Evolutionary conservation across 1,140 invertebrate species (phyloP), one percentile per base, ranked within the genome.

Genomic region (Arctopsyche grandis): DNA sequence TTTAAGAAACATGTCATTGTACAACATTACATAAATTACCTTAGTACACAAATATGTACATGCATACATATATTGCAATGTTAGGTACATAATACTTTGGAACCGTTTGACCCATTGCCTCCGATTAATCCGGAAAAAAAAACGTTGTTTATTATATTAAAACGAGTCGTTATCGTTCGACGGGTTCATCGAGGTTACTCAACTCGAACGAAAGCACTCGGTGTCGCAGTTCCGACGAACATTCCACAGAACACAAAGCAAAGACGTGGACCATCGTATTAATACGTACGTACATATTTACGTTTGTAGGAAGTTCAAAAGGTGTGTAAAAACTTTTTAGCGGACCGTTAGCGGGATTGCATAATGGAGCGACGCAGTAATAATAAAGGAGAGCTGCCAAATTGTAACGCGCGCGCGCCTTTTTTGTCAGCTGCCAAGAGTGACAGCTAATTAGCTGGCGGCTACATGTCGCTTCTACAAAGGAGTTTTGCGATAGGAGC

Each of bases 381-480:
- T 22, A 66, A 66, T 66, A 26, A 26, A 66, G 22, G 22, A 10
- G 21, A 12, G 63, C 9, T 66, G 63, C 63, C 63, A 66, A 66
- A 29, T 26, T 9, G 24, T 22, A 12, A 5, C 48, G 12, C 16
- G 48, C 3, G 16, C 48, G 29, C 29, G 29, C 29, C 29, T 38
- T 52, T 52, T 52, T 52, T 66, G 21, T 66, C 63, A 26, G 24
- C 7, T 7, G 29, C 29, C 29, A 60, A n/a, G 63, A 66, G 24
- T 29, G 63, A 66, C 63, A 14, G 24, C 63, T 66, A 66, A 66
- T 66, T 66, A 66, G 63, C 24, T 10, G 63, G 19, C 63, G 63
- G 63, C 63, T 1, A 14, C 16, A 52, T 52, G 48, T 52, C 16
- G 48, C 48, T 10, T 52, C 48, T 16, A 52, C 48, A 52, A 16